Percentiles rank a stretch among this genome's conserved stretches.
Conservation (phyloP, 1,140 invertebrate species). For the Mylabris phalerata region DNA sequence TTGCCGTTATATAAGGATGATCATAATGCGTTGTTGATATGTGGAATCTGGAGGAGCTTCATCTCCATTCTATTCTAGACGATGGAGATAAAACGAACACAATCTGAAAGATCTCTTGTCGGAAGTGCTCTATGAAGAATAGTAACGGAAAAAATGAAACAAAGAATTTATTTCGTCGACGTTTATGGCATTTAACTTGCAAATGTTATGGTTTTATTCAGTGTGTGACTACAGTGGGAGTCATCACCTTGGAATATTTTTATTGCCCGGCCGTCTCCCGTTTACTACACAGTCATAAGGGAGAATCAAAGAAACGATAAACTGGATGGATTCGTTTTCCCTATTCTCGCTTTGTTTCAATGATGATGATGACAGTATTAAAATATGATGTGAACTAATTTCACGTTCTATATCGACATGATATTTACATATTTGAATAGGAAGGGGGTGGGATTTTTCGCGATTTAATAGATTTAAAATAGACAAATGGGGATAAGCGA, state of each 20-base stretch:
- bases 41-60: conserved; percentile 26
- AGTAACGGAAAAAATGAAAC: conserved; percentile 32
- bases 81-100: conserved; percentile 19
- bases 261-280: conserved; percentile 27
- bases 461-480: too few relatives aligned
- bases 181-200: conserved; percentile 45
- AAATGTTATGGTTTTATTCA: conserved; percentile 44
- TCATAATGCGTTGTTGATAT: conserved; percentile 29
- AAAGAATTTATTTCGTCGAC: conserved; percentile 40
- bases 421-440: too few relatives aligned
- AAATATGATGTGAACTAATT: too few relatives aligned
- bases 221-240: conserved; percentile 37
- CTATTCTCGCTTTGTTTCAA: too few relatives aligned
- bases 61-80: background rate
- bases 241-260: conserved; percentile 45
- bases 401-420: too few relatives aligned
- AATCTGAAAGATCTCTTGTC: conserved; percentile 7
- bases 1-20: conserved; percentile 21
- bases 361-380: too few relatives aligned
- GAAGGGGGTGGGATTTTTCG: too few relatives aligned
- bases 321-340: too few relatives aligned
- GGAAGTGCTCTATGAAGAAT: background rate
- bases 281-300: conserved; percentile 31
- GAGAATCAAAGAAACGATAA: background rate
- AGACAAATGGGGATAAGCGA: background rate